Evolutionary conservation across 2,888 invertebrate species (phyloP).

Genomic region (Euproctis similis): DNA sequence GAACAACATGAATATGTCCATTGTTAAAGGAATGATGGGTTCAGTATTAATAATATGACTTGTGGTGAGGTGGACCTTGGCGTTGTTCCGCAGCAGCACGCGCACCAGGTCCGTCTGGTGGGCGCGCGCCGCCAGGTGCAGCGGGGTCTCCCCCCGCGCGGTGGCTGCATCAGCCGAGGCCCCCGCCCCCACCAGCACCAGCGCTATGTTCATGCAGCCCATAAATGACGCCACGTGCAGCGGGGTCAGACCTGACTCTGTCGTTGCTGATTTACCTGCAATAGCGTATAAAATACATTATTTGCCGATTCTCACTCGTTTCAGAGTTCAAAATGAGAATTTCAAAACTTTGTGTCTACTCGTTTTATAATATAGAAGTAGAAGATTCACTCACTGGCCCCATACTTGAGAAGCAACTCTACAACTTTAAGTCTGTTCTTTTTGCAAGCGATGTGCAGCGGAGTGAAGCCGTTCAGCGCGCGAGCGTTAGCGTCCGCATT

Average conservation of each 20-base stretch:
- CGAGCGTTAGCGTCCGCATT: conserved; percentile 98
- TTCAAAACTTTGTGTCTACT: no score
- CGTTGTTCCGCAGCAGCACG: conserved; percentile 94
- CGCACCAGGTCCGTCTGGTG: conserved; percentile 98
- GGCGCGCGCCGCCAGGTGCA: conserved; percentile 96
- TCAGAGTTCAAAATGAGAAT: no score
- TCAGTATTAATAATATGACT: no score
- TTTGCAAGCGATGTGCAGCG: conserved; percentile 98
- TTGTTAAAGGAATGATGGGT: no score
- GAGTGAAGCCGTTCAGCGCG: conserved; percentile 98
- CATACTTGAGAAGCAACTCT: conserved; percentile 95
- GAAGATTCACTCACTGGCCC: conserved; percentile 80
- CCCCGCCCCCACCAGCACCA: conserved; percentile 92
- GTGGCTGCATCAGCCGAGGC: conserved; percentile 96
- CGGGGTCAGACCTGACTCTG: conserved; percentile 92
- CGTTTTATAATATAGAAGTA: no score
- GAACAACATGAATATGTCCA: no score
- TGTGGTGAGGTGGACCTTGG: conserved; percentile 78
- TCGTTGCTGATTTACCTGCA: conserved; percentile 79
- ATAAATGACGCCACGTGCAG: conserved; percentile 99
- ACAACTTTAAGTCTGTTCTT: conserved; percentile 98
- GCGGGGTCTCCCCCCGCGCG: conserved; percentile 96
- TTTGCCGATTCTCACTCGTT: no score
- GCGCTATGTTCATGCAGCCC: conserved; percentile 99
- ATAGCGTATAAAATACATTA: no score